A percentile compares a stretch with the other conserved stretches of the same genome.
phyloP scores from a whole-genome alignment of 2,888 invertebrate species.

The Rhimphoctona megacephalus region DNA sequence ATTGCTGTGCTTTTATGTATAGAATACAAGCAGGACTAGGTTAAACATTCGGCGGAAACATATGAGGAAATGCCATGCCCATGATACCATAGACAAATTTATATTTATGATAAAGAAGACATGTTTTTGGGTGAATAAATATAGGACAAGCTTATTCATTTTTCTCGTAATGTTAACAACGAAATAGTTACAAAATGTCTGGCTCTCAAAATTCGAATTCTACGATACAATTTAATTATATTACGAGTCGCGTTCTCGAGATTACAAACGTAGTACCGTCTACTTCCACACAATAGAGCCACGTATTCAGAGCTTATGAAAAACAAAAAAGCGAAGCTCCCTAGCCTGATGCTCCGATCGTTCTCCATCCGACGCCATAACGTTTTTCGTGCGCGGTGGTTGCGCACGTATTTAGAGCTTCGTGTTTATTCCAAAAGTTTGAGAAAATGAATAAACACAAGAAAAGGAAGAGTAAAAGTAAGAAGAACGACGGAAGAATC shows the following conservation, averaged over 20 bases:
- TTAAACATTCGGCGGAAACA: background rate
- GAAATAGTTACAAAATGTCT: background rate
- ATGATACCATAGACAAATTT: background rate
- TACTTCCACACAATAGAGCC: conserved; percentile 47
- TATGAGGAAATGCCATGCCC: background rate
- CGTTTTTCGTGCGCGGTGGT: conserved; percentile 60
- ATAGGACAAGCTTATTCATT: no score
- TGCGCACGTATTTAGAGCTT: conserved; percentile 47
- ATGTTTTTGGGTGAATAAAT: no score
- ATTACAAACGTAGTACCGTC: conserved; percentile 45
- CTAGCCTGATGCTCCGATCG: conserved; percentile 27
- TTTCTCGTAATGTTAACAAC: background rate
- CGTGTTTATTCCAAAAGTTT: background rate
- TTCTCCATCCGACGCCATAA: conserved; percentile 50
- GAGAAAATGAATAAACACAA: conserved; percentile 18
- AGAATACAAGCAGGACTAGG: background rate
- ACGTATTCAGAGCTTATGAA: conserved; percentile 48
- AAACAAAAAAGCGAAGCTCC: background rate
- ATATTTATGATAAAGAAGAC: background rate
- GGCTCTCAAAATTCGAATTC: background rate
- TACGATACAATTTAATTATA: background rate
- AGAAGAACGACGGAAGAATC: conserved; percentile 29
- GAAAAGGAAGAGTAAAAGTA: conserved; percentile 40
- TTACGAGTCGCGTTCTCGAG: conserved; percentile 20
- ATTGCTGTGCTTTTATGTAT: conserved; percentile 41